Percentiles rank a stretch among this genome's conserved stretches.
phyloP scores from a whole-genome alignment of 64 coral and sea anemone species.

The Trachythela sp. region DNA sequence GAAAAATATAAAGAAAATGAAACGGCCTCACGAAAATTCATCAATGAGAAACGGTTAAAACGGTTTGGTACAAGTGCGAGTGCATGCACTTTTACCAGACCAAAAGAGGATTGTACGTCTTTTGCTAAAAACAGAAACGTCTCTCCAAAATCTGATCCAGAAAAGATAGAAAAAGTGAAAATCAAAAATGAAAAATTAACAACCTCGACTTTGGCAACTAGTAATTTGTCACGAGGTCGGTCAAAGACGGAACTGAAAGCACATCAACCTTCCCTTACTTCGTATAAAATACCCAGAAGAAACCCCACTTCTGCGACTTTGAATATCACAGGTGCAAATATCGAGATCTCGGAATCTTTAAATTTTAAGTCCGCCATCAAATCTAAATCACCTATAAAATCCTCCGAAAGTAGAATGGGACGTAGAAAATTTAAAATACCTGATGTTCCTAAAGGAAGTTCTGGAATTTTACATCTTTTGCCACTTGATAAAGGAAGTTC shows the following conservation, averaged over 20 bases:
- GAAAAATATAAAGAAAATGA: background rate
- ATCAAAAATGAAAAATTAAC: background rate
- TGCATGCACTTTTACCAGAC: background rate
- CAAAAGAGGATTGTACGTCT: background rate
- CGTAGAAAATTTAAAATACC: background rate
- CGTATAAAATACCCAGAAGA: background rate
- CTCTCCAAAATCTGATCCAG: background rate
- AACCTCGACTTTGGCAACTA: background rate
- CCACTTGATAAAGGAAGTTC: too few relatives aligned
- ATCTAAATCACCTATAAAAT: background rate
- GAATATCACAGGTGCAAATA: background rate
- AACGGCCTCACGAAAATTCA: background rate
- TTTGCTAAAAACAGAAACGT: background rate
- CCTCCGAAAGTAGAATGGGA: background rate
- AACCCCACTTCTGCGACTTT: background rate
- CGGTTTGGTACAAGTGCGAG: background rate
- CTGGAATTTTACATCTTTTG: background rate
- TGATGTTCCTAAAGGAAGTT: background rate
- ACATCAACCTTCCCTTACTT: background rate
- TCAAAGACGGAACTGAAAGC: background rate
- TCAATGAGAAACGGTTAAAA: background rate
- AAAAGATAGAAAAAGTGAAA: background rate
- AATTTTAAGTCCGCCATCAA: background rate
- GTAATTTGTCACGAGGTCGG: background rate
- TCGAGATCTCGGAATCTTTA: background rate